Evolutionary conservation across 2,113 vertebrate species (phyloP), one percentile per base, ranked within the genome.

Genomic region (Puntigrus tetrazona): DNA sequence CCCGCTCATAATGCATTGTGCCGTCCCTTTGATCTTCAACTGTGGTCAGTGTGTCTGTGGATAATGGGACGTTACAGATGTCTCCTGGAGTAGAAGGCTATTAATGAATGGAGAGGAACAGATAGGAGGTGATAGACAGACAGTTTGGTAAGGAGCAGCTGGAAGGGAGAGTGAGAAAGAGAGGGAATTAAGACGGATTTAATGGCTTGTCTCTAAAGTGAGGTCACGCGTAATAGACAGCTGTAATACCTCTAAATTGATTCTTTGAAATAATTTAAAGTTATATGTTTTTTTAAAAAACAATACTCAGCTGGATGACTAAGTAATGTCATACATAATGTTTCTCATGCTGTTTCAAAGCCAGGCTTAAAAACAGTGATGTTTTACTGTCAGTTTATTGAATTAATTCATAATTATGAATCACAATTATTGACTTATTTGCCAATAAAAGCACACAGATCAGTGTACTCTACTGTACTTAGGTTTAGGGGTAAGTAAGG

Each of bases 21-120:
- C 78, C 38, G 29, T 63, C 8, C 43, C 78, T 81, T 65, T 81
- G 16, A n/a, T 69, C 78, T 69, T 67, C 43, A 50, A 22, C 27
- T 43, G 10, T 81, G 61, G 61, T 81, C 41, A 69, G 76, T 41
- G 57, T 43, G 14, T 43, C n/a, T 27, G 16, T 2, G 41, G 36
- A 50, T 47, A 47, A 69, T 69, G 18, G 78, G 13, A 47, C 10
- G 25, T 36, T 50, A 69, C 43, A 52, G 43, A 52, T 70, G 18
- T 81, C 1, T 80, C n/a, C 25, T 65, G 25, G 36, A 31, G 59
- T 31, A 45, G 78, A 45, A 43, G 41, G 16, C 38, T 65, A 52
- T 81, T 79, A 69, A 63, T 45, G 22, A 34, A 74, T 18, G 29
- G 20, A 67, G 14, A 52, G 20, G 20, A 43, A 57, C 50, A 52